A percentile compares a stretch with the other conserved stretches of the same genome.
Conservation (phyloP, 2,797 vertebrate species). For the Enteromius argenteus region DNA sequence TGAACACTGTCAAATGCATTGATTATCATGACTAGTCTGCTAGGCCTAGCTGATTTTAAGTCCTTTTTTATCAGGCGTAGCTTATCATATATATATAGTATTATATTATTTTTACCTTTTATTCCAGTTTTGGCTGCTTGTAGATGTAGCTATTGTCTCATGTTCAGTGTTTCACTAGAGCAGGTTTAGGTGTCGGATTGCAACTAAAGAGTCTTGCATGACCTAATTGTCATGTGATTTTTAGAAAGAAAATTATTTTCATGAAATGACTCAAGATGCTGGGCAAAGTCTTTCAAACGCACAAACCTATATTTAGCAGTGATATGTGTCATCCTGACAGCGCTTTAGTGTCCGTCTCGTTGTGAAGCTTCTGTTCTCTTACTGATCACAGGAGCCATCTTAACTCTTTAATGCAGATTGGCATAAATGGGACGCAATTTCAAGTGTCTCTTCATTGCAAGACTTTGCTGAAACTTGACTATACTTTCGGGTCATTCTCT, state of each 20-base stretch:
- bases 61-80: background rate
- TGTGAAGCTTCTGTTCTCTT: background rate
- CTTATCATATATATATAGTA: too few species aligned
- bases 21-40: background rate
- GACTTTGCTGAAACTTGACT: too few species aligned
- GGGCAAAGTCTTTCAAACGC: background rate
- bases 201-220: background rate
- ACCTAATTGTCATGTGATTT: constrained; percentile 6
- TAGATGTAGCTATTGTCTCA: background rate
- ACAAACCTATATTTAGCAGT: constrained; percentile 1
- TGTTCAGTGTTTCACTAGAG: background rate
- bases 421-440: background rate
- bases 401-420: background rate
- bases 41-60: too few species aligned
- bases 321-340: background rate
- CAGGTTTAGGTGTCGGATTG: background rate
- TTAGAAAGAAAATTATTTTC: background rate
- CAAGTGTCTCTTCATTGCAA: background rate
- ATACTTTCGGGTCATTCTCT: background rate
- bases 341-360: background rate
- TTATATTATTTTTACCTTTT: background rate
- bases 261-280: constrained; percentile 9
- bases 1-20: background rate
- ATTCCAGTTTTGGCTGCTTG: background rate
- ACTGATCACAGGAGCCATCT: background rate